A percentile compares a stretch with the other conserved stretches of the same genome.
Conservation (phyloP, 2,113 vertebrate genomes). For the Phasianus colchicus region DNA sequence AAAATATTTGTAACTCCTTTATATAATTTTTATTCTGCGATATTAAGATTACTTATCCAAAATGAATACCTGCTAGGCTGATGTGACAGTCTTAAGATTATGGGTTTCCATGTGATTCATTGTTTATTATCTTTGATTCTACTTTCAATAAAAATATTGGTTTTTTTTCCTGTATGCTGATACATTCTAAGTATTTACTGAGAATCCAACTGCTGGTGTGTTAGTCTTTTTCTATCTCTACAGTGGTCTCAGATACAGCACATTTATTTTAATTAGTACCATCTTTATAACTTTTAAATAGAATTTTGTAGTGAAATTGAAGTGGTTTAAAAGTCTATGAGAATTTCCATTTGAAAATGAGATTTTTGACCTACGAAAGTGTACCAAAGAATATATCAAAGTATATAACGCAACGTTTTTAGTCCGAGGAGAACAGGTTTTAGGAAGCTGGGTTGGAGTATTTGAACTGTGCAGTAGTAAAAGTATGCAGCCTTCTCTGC, state of each 20-base stretch:
- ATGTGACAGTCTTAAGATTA: constrained; percentile 1
- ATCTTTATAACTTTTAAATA: neutral
- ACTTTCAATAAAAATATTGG: constrained; percentile 44
- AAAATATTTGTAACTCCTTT: constrained; percentile 61
- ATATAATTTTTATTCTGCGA: constrained; percentile 43
- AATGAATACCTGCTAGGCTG: constrained; percentile 54
- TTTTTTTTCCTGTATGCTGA: constrained; percentile 28
- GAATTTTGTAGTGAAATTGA: neutral
- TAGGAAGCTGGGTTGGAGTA: neutral
- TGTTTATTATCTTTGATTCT: neutral
- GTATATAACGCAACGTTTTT: neutral
- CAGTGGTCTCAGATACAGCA: neutral
- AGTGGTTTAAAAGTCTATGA: neutral
- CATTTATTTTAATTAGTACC: neutral
- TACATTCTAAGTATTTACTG: constrained; percentile 13
- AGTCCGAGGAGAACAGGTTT: neutral
- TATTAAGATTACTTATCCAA: constrained; percentile 54
- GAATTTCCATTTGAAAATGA: neutral
- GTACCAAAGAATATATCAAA: neutral
- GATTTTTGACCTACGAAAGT: neutral
- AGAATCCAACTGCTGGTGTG: neutral
- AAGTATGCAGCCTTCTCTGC: neutral
- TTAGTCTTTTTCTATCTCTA: neutral
- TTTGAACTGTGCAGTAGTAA: neutral
- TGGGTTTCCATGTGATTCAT: constrained; percentile 21